These are phyloP conservation scores for Pterocles orientalis DNA, from an alignment of 2,113 vertebrate genomes.

Conservation along the genomic window DNA sequence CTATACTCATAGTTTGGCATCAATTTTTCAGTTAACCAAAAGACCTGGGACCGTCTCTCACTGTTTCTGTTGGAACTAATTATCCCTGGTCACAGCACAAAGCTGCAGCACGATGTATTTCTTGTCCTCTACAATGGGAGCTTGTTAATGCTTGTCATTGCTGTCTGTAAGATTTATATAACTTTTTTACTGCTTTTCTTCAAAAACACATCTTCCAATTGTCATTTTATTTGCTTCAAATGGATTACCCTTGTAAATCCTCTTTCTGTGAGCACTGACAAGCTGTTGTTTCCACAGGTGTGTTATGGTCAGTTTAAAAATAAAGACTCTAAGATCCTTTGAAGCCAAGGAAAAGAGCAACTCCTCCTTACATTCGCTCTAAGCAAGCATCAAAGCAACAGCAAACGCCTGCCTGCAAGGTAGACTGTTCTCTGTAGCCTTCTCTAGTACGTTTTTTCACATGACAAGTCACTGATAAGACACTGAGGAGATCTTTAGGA, in stretches of 20 bases:
- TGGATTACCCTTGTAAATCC: background rate
- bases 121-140: background rate
- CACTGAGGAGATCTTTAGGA: background rate
- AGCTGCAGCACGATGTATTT: background rate
- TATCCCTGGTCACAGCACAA: background rate
- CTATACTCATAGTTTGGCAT: background rate
- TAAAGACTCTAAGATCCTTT: background rate
- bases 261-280: background rate
- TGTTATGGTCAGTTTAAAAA: background rate
- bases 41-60: background rate
- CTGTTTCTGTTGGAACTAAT: background rate
- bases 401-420: background rate
- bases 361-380: background rate
- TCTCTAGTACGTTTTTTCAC: background rate
- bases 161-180: background rate
- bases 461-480: background rate
- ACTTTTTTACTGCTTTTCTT: background rate
- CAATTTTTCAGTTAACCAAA: background rate
- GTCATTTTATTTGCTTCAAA: background rate
- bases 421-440: fast-evolving
- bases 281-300: background rate
- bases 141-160: background rate
- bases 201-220: background rate
- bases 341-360: background rate
- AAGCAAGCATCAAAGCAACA: background rate